Evolutionary conservation across 1,140 invertebrate species (phyloP).

Genomic region (Nixonia krombeini): DNA sequence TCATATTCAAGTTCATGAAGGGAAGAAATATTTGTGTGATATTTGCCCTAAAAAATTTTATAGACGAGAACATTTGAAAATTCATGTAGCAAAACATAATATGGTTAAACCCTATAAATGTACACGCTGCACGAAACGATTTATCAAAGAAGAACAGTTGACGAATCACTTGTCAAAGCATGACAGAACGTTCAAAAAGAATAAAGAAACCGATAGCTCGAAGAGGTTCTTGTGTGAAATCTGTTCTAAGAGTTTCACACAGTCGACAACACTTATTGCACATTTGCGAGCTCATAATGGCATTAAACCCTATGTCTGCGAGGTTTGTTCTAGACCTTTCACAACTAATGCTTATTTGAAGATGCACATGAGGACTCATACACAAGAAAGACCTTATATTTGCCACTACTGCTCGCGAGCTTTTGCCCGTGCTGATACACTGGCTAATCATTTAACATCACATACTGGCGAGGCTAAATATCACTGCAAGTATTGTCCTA

Average conservation of each 20-base stretch:
- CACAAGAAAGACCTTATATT: constrained; percentile 75
- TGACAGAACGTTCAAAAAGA: constrained; percentile 75
- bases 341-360: constrained; percentile 70
- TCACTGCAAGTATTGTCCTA: constrained; percentile 76
- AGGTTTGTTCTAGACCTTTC: constrained; percentile 76
- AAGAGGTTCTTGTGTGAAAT: constrained; percentile 80
- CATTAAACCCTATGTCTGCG: constrained; percentile 78
- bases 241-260: constrained; percentile 75
- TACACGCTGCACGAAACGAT: constrained; percentile 65
- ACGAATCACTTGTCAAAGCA: constrained; percentile 72
- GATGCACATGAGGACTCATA: constrained; percentile 73
- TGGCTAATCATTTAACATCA: constrained; percentile 71
- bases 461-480: constrained; percentile 77
- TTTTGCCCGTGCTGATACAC: constrained; percentile 67
- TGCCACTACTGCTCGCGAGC: constrained; percentile 73
- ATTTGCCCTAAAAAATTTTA: constrained; percentile 80
- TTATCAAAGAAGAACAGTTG: constrained; percentile 70
- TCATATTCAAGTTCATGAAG: constrained; percentile 77
- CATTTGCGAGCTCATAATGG: constrained; percentile 76
- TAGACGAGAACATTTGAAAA: constrained; percentile 75
- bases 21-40: constrained; percentile 78
- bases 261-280: constrained; percentile 69
- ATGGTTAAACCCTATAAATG: constrained; percentile 72
- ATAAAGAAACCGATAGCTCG: constrained; percentile 75
- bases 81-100: constrained; percentile 69